These are phyloP conservation scores for Cylindroiulus punctatus DNA, from an alignment of 2,888 invertebrate genomes.

Conservation along the genomic window DNA sequence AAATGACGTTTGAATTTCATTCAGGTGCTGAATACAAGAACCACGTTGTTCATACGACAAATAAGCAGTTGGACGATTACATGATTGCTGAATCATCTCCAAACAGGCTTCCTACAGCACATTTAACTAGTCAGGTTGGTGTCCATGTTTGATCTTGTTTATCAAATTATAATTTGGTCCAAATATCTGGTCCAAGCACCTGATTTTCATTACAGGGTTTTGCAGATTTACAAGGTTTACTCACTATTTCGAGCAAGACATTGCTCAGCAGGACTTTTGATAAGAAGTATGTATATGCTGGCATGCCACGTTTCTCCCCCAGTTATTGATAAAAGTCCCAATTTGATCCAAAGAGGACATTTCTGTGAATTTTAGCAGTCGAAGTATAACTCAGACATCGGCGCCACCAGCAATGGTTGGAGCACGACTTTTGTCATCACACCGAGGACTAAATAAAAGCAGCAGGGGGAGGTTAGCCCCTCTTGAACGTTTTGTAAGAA, in stretches of 20 bases:
- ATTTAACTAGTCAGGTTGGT: neutral
- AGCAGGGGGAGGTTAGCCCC: conserved; percentile 37
- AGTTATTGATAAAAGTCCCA: too few relatives aligned
- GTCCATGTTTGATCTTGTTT: neutral
- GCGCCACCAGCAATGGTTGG: conserved; percentile 40
- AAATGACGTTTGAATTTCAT: neutral
- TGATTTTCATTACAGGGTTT: conserved; percentile 17
- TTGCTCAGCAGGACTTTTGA: conserved; percentile 14
- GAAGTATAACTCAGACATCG: conserved; percentile 2
- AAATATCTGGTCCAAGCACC: neutral
- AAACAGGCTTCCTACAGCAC: neutral
- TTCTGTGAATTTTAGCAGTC: neutral
- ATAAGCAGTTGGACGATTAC: neutral
- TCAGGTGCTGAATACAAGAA: neutral
- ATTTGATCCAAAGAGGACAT: neutral
- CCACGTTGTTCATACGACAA: neutral
- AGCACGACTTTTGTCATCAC: conserved; percentile 17
- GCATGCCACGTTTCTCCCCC: too few relatives aligned
- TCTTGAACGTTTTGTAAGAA: conserved; percentile 35
- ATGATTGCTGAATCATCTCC: neutral
- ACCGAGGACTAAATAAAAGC: conserved; percentile 4
- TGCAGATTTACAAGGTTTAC: conserved; percentile 48
- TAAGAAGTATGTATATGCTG: neutral
- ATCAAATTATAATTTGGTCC: neutral
- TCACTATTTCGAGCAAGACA: conserved; percentile 44